These are phyloP conservation scores for Thereuonema tuberculata DNA, from an alignment of 1,140 invertebrate species.

Conservation along the genomic window DNA sequence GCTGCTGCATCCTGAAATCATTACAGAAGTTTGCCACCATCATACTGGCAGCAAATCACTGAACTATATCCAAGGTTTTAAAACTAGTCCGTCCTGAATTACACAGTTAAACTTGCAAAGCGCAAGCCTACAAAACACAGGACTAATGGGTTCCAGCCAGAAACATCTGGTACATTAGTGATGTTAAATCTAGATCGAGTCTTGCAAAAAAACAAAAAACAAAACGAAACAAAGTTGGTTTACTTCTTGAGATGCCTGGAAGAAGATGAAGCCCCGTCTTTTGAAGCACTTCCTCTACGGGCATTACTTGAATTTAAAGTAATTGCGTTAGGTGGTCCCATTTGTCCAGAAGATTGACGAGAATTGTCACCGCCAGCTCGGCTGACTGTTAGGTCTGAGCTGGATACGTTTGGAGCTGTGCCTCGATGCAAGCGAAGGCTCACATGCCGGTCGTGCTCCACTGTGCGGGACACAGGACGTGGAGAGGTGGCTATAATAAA, in stretches of 20 bases:
- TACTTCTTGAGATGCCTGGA: conserved; percentile 6
- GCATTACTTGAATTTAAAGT: not conserved
- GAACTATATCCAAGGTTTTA: too few relatives aligned
- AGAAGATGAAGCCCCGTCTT: conserved; percentile 3
- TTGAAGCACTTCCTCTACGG: conserved; percentile 1
- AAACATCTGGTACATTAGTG: too few relatives aligned
- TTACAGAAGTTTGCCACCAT: too few relatives aligned
- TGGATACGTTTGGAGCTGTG: not conserved
- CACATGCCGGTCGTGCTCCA: not conserved
- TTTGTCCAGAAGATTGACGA: not conserved
- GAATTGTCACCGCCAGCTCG: conserved; percentile 6
- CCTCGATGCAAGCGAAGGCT: not conserved
- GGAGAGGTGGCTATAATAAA: not conserved
- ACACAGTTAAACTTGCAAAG: too few relatives aligned
- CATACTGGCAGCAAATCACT: too few relatives aligned
- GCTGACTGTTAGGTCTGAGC: not conserved
- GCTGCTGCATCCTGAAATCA: too few relatives aligned
- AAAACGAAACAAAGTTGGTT: too few relatives aligned
- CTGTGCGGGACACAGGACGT: not conserved
- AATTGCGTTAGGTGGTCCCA: conserved; percentile 1
- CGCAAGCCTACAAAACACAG: too few relatives aligned
- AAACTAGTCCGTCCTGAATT: too few relatives aligned
- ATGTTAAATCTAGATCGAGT: too few relatives aligned
- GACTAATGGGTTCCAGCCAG: too few relatives aligned
- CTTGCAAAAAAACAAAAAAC: too few relatives aligned